Base-by-base conservation (phyloP, 2,888 invertebrate species). In the Sipha maydis region DNA sequence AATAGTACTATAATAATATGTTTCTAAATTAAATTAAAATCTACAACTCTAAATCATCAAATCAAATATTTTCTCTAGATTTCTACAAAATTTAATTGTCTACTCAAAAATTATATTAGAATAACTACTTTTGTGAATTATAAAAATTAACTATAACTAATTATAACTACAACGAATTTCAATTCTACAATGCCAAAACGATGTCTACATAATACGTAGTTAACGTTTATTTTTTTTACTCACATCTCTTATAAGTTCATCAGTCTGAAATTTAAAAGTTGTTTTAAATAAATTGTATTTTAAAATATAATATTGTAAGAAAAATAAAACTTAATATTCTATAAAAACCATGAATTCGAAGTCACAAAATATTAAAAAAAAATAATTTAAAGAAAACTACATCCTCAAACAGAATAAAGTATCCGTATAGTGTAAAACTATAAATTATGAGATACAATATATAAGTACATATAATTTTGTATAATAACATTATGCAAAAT, bases 191-290 rank as follows among this genome's bases (percentile, higher is more conserved):
- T 0, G 48, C 5, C 48, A 84, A 84, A 73, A 80, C 61, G 73
- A 82, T 75, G 31, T 88, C 85, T 78, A 76, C 76, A 48, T 84
- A 71, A 83, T 71, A n/a, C 71, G 41, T 31, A n/a, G 69, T 56
- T 21, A 38, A 56, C 34, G 31, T 14, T 80, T 69, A n/a, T 84
- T 67, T 14, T 34, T 83, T 89, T 77, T 90, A 90, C 90, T 90
- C 90, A 90, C 90, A 90, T 90, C 89, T 84, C 88, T 89, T 84
- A 90, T 90, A 78, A 90, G 83, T 89, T 89, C 89, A 89, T 90
- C 90, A 71, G 90, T 90, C 90, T 90, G 90, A 90, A 90, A 90
- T 89, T 73, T 83, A 90, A 89, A 86, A 80, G 48, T 89, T 78
- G 25, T 31, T 54, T 83, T 78, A 61, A 82, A 67, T 71, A 85